phyloP scores from a whole-genome alignment of 1,140 invertebrate genomes.

The Palaemon carinicauda region DNA sequence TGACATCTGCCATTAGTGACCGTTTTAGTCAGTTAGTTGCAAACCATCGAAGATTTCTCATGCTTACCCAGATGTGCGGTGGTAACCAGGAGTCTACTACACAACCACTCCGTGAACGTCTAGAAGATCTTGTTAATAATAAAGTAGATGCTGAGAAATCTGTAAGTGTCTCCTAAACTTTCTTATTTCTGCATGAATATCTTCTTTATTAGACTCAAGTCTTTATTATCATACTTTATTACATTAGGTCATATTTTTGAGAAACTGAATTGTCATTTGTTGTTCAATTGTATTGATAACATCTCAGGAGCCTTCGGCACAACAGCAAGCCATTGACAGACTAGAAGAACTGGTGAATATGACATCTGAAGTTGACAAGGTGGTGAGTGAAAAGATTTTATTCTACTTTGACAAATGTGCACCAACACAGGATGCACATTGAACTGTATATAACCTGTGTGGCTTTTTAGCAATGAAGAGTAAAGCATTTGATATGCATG shows the following conservation, averaged over 20 bases:
- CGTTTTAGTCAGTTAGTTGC: slow-evolving; percentile 57
- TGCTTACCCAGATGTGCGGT: slow-evolving; percentile 53
- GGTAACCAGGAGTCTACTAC: slow-evolving; percentile 27
- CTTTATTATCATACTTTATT: background rate
- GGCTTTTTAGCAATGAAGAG: too few species aligned
- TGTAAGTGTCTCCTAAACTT: slow-evolving; percentile 25
- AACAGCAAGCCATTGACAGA: background rate
- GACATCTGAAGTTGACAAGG: slow-evolving; percentile 5
- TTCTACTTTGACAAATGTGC: background rate
- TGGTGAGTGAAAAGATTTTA: slow-evolving; percentile 13
- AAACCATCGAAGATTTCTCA: slow-evolving; percentile 54
- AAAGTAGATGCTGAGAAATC: slow-evolving; percentile 56
- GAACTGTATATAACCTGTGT: background rate
- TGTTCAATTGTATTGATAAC: slow-evolving; percentile 23
- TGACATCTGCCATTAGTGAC: slow-evolving; percentile 44
- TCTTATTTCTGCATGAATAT: background rate
- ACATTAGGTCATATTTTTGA: too few species aligned
- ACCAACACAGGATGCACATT: background rate
- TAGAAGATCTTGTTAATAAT: slow-evolving; percentile 58
- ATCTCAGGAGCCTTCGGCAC: background rate
- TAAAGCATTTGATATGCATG: too few species aligned
- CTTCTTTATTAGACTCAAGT: background rate
- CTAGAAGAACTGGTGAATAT: slow-evolving; percentile 27
- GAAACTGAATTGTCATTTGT: background rate
- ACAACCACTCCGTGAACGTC: slow-evolving; percentile 41